Percentiles rank a stretch among this genome's conserved stretches.
Conservation (phyloP, 2,113 vertebrate genomes). For the Carettochelys insculpta region DNA sequence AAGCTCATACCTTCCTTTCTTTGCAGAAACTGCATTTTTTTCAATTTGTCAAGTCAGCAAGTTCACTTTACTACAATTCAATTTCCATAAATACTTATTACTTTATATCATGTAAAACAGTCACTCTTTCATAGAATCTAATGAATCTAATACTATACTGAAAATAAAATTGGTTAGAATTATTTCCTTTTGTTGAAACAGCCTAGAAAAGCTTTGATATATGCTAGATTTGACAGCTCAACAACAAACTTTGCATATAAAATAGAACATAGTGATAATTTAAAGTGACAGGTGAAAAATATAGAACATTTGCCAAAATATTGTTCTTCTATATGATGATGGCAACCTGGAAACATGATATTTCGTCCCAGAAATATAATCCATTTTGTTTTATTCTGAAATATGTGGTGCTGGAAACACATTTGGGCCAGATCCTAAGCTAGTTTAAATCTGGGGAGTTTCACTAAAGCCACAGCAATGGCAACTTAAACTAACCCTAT, state of each 20-base stretch:
- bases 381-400: background rate
- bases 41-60: background rate
- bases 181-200: background rate
- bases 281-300: fast-evolving
- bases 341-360: fast-evolving
- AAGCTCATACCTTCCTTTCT: background rate
- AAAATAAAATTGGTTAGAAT: background rate
- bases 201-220: background rate
- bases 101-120: background rate
- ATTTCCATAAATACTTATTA: background rate
- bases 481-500: background rate
- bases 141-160: background rate
- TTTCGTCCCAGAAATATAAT: background rate
- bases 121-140: slow-evolving; percentile 23
- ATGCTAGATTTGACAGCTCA: background rate
- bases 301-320: fast-evolving
- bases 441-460: background rate
- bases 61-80: background rate
- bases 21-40: background rate
- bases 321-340: background rate
- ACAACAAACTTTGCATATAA: background rate
- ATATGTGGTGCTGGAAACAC: background rate
- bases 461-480: background rate
- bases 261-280: background rate
- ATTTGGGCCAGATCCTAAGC: background rate